Evolutionary conservation across 2,797 vertebrate species (phyloP).

Genomic region (Argya squamiceps): DNA sequence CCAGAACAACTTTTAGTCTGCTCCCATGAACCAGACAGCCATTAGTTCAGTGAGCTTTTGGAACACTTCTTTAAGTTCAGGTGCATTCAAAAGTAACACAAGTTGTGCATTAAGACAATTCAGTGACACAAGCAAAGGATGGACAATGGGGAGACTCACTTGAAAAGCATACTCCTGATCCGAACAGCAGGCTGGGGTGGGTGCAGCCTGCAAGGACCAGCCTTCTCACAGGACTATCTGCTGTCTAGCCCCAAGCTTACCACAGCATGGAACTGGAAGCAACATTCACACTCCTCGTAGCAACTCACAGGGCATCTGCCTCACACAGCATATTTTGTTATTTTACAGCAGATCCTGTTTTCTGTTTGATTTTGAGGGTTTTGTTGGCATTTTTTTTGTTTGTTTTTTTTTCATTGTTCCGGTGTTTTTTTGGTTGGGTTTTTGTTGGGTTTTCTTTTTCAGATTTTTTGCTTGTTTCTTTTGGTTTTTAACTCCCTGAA

Average conservation of each 20-base stretch:
- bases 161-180: not conserved
- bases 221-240: not conserved
- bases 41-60: not conserved
- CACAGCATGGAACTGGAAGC: accelerated
- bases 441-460: not conserved
- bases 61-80: not conserved
- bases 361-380: not conserved
- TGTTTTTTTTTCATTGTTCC: not conserved
- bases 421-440: not conserved
- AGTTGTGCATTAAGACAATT: not conserved
- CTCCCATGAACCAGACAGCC: not conserved
- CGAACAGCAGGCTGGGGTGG: not conserved
- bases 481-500: not conserved
- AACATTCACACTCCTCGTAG: not conserved
- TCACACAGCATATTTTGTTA: not conserved
- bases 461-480: not conserved
- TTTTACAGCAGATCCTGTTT: not conserved
- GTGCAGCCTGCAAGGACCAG: accelerated
- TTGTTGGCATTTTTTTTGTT: not conserved
- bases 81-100: not conserved
- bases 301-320: too few species aligned
- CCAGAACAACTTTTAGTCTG: not conserved
- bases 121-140: accelerated
- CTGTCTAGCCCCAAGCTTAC: accelerated
- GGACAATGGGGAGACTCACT: accelerated